Evolutionary conservation across 2,797 vertebrate species (phyloP).

Genomic region (Odontamblyopus rebecca): DNA sequence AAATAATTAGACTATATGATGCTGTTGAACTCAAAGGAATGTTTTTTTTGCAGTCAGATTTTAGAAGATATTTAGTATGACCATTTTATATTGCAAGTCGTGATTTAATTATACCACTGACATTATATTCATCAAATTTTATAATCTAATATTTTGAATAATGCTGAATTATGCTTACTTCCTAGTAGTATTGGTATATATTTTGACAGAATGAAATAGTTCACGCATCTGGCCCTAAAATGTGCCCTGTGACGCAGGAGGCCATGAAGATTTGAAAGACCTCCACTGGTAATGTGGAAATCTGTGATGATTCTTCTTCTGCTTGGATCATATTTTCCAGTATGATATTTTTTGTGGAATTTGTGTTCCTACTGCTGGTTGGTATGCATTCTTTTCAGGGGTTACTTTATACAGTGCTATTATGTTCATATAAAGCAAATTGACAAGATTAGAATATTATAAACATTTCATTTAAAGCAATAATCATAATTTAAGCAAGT

Average conservation of each 20-base stretch:
- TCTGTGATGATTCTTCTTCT: conserved; percentile 15
- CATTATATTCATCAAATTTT: no score
- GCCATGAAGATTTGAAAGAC: conserved; percentile 32
- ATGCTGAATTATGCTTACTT: conserved; percentile 23
- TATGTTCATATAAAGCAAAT: background rate
- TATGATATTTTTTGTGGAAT: conserved; percentile 38
- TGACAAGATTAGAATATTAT: background rate
- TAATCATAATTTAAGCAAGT: background rate
- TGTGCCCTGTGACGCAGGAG: conserved; percentile 43
- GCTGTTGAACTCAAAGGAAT: conserved; percentile 20
- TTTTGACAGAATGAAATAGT: conserved; percentile 54
- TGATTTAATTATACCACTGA: no score
- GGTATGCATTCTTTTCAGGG: background rate
- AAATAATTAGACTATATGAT: background rate
- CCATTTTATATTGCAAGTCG: conserved; percentile 29
- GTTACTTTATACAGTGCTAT: background rate
- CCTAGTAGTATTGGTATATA: conserved; percentile 48
- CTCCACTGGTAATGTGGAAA: conserved; percentile 23
- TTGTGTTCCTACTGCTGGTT: conserved; percentile 11
- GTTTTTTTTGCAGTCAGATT: background rate
- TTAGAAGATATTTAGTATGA: background rate
- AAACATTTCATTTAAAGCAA: background rate
- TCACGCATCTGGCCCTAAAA: conserved; percentile 35
- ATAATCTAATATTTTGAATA: background rate
- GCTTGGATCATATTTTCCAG: conserved; percentile 44